These are phyloP conservation scores for Parapristionchus giblindavisi DNA, from an alignment of 2,888 invertebrate genomes.

Conservation along the genomic window DNA sequence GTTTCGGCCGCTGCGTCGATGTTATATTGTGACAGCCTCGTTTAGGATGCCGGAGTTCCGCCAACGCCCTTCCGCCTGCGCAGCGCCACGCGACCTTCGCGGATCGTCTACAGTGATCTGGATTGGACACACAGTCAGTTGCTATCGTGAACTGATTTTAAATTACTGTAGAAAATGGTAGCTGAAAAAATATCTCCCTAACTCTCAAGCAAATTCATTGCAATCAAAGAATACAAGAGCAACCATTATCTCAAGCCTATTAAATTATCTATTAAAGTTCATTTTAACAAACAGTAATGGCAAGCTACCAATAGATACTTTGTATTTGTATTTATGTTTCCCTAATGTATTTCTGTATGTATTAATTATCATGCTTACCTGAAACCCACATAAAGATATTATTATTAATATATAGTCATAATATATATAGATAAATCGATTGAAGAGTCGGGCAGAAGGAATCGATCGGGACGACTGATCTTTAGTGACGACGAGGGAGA, in stretches of 20 bases:
- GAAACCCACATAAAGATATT: background rate
- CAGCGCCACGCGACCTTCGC: background rate
- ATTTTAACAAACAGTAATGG: background rate
- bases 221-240: background rate
- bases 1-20: background rate
- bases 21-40: background rate
- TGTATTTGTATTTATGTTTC: background rate
- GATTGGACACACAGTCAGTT: conserved; percentile 20
- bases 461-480: too few relatives aligned
- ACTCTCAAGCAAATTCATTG: too few relatives aligned
- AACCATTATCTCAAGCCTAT: background rate
- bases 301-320: background rate
- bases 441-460: too few relatives aligned
- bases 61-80: conserved; percentile 9
- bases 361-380: background rate
- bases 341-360: background rate
- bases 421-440: too few relatives aligned
- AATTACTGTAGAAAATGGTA: too few relatives aligned
- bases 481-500: background rate
- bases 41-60: conserved; percentile 2
- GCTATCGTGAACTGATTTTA: too few relatives aligned
- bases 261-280: background rate
- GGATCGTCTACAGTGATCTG: conserved; percentile 13
- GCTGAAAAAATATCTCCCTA: too few relatives aligned
- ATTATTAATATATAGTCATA: too few relatives aligned